Percentiles rank a stretch among this genome's conserved stretches.
phyloP scores from a whole-genome alignment of 2,797 vertebrate genomes.

The Premnoplex brunnescens region DNA sequence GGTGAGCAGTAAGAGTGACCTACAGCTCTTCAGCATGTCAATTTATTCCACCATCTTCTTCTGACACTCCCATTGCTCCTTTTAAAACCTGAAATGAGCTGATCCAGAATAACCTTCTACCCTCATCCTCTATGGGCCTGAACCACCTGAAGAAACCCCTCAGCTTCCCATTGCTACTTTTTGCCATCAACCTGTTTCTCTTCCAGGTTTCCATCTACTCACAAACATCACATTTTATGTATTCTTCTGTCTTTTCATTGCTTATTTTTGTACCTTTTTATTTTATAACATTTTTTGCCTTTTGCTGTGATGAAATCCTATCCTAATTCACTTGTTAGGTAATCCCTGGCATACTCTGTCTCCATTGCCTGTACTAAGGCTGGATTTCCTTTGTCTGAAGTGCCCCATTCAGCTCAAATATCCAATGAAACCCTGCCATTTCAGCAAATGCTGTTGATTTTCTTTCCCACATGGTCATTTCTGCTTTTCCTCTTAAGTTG shows the following conservation, averaged over 20 bases:
- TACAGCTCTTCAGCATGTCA: background rate
- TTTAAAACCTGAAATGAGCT: background rate
- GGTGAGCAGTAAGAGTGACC: too few species aligned
- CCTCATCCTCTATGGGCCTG: background rate
- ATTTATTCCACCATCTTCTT: background rate
- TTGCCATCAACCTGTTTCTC: background rate
- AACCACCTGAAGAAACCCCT: background rate
- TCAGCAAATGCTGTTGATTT: conserved; percentile 35
- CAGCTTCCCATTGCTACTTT: background rate
- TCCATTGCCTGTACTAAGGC: background rate
- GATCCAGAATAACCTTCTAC: background rate
- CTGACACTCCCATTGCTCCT: background rate
- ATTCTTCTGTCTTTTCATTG: background rate
- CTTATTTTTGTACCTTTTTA: conserved; percentile 15
- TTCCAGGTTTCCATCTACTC: background rate
- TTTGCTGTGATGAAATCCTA: conserved; percentile 29
- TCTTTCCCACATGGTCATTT: conserved; percentile 15
- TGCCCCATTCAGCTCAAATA: background rate
- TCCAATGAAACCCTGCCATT: background rate
- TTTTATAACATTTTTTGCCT: conserved; percentile 12
- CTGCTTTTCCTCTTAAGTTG: conserved; percentile 31
- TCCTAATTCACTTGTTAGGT: conserved; percentile 47
- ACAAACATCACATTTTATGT: background rate
- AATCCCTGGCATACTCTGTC: conserved; percentile 34
- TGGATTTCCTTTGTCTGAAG: conserved; percentile 53